phyloP scores from a whole-genome alignment of 2,888 invertebrate genomes.

The Capitulum mitella region DNA sequence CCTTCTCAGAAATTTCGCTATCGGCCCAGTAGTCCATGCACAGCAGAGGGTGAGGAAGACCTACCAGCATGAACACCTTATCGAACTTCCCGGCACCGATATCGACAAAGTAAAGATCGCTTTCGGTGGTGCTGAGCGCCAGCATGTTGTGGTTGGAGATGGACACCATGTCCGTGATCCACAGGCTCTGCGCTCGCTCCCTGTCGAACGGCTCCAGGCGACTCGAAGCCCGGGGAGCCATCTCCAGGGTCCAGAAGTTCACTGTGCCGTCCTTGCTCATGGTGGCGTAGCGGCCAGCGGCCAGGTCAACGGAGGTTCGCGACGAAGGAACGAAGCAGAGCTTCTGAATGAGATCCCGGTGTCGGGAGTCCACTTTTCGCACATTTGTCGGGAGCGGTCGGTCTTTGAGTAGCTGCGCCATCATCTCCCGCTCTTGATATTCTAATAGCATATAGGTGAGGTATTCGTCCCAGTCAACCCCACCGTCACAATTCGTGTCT shows the following conservation, averaged over 20 bases:
- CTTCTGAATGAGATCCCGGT: constrained; percentile 55
- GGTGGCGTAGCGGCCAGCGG: constrained; percentile 63
- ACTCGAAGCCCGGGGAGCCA: constrained; percentile 56
- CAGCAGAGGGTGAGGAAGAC: constrained; percentile 54
- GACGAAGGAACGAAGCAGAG: neutral
- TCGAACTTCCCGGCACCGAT: constrained; percentile 65
- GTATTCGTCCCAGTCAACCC: constrained; percentile 65
- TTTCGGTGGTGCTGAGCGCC: constrained; percentile 66
- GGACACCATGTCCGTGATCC: constrained; percentile 65
- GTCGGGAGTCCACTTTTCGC: constrained; percentile 55
- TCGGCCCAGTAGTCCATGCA: constrained; percentile 57
- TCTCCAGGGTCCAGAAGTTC: constrained; percentile 67
- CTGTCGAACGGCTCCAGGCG: constrained; percentile 40
- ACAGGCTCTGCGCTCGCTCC: constrained; percentile 39
- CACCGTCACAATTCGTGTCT: constrained; percentile 51
- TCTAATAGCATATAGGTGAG: constrained; percentile 66
- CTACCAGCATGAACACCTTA: constrained; percentile 49
- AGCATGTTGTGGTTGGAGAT: constrained; percentile 70
- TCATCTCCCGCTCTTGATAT: constrained; percentile 59
- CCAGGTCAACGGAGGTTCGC: constrained; percentile 45
- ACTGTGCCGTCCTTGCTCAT: constrained; percentile 67
- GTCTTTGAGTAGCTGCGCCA: constrained; percentile 54
- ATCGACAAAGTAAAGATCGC: constrained; percentile 73
- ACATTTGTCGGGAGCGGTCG: constrained; percentile 57
- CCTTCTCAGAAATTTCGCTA: constrained; percentile 49